Conservation (phyloP, 2,113 vertebrate species). For the Chlorodrepanis virens region DNA sequence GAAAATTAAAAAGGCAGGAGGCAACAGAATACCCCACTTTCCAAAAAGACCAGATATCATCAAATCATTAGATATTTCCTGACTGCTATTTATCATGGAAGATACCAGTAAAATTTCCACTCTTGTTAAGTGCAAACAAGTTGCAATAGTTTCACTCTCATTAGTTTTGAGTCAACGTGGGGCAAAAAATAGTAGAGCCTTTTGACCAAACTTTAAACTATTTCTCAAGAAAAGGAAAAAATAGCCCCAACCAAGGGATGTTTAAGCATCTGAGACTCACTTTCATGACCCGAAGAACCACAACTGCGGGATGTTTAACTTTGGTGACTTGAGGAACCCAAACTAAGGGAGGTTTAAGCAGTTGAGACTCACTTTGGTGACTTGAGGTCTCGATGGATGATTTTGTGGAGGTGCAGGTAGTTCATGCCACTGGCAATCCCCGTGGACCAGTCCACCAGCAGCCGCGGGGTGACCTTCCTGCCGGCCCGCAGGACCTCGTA, state of each 20-base stretch:
- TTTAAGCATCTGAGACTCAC: not conserved
- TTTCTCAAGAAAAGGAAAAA: not conserved
- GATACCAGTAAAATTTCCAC: not conserved
- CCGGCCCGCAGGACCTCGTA: conserved; percentile 94
- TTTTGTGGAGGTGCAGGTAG: conserved; percentile 98
- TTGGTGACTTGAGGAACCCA: not conserved
- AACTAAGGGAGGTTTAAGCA: not conserved
- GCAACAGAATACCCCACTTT: not conserved
- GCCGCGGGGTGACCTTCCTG: conserved; percentile 87
- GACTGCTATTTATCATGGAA: not conserved
- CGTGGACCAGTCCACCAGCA: conserved; percentile 96
- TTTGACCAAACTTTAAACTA: not conserved
- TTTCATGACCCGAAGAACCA: not conserved
- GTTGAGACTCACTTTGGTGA: conserved; percentile 87
- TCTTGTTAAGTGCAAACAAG: not conserved
- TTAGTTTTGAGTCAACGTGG: not conserved
- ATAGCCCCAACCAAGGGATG: not conserved
- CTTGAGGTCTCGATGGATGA: conserved; percentile 98
- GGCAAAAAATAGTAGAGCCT: not conserved
- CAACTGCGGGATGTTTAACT: not conserved
- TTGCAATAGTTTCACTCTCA: not conserved
- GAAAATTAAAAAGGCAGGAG: not conserved
- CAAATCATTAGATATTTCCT: not conserved
- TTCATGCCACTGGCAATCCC: conserved; percentile 99
- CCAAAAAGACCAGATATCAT: not conserved